phyloP scores from a whole-genome alignment of 1,140 invertebrate genomes.

The Anagrus nilaparvatae region DNA sequence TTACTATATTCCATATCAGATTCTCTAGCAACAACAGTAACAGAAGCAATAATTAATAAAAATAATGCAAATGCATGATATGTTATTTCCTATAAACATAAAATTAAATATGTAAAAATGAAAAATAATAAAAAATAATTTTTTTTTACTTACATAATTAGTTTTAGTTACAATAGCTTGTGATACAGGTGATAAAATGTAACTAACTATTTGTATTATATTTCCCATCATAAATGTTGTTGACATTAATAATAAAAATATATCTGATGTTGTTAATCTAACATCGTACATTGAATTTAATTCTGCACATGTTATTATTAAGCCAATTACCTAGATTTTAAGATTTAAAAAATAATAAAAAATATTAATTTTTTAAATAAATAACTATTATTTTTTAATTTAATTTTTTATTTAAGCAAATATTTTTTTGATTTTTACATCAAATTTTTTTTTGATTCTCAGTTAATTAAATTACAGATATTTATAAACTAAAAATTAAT shows the following conservation, averaged over 20 bases:
- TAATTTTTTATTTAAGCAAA: too few species aligned
- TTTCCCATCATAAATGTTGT: constrained; percentile 15
- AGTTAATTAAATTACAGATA: too few species aligned
- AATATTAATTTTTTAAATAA: constrained; percentile 1
- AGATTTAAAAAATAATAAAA: neutral
- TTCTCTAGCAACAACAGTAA: constrained; percentile 6
- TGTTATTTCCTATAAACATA: constrained; percentile 13
- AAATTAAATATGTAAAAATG: too few species aligned
- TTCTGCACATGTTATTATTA: constrained; percentile 10
- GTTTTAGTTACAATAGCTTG: constrained; percentile 15
- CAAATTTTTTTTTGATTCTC: too few species aligned
- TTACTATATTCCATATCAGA: neutral
- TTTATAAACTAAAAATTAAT: too few species aligned
- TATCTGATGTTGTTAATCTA: constrained; percentile 1
- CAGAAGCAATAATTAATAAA: constrained; percentile 9
- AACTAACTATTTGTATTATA: constrained; percentile 13
- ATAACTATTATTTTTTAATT: neutral
- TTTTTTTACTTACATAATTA: constrained; percentile 11
- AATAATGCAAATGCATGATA: constrained; percentile 10
- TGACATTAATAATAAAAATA: constrained; percentile 13
- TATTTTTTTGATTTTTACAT: too few species aligned
- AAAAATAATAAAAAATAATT: too few species aligned
- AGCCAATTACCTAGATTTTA: constrained; percentile 7
- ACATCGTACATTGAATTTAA: constrained; percentile 9
- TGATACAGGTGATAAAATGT: constrained; percentile 13